Percentiles rank a stretch among this genome's conserved stretches.
Evolutionary conservation across 2,797 vertebrate genomes (phyloP).

Genomic region (Hoplostethus atlanticus): DNA sequence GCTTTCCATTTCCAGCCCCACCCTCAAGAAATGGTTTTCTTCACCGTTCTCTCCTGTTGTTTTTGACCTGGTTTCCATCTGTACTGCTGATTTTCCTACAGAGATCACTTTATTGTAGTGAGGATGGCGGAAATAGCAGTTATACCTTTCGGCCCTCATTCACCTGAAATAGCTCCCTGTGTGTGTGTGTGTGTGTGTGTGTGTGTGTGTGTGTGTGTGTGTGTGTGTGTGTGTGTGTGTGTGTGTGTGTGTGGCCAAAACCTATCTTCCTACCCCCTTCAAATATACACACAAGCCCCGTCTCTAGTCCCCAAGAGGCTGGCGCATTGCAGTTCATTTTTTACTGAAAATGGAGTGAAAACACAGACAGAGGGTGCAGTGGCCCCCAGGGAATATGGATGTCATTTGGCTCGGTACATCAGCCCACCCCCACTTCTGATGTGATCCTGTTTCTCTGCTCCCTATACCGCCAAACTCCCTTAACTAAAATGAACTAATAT

Average conservation of each 20-base stretch:
- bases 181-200: slow-evolving; percentile 16
- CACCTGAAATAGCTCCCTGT: slow-evolving; percentile 43
- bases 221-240: slow-evolving; percentile 17
- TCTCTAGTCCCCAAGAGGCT: slow-evolving; percentile 24
- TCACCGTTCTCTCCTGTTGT: slow-evolving; percentile 10
- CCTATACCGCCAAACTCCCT: slow-evolving; percentile 16
- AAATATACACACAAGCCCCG: slow-evolving; percentile 28
- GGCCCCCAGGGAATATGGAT: slow-evolving; percentile 48
- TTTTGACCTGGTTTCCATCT: slow-evolving; percentile 47
- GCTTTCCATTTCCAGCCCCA: neutral
- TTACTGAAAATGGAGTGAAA: slow-evolving; percentile 54
- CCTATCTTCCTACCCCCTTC: slow-evolving; percentile 10
- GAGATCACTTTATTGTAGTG: slow-evolving; percentile 2
- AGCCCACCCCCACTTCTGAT: slow-evolving; percentile 28
- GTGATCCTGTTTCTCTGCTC: slow-evolving; percentile 35
- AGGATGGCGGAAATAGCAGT: slow-evolving; percentile 47
- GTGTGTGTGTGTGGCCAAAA: slow-evolving; percentile 30
- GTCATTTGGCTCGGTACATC: slow-evolving; percentile 46
- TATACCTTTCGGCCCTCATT: slow-evolving; percentile 37
- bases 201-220: slow-evolving; percentile 25
- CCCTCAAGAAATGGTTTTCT: slow-evolving; percentile 6
- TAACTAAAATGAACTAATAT: slow-evolving; percentile 16
- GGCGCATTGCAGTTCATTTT: slow-evolving; percentile 56
- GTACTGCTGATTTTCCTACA: slow-evolving; percentile 20
- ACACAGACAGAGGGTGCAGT: slow-evolving; percentile 51